phyloP scores from a whole-genome alignment of 2,888 invertebrate species.

The Diabrotica balteata region DNA sequence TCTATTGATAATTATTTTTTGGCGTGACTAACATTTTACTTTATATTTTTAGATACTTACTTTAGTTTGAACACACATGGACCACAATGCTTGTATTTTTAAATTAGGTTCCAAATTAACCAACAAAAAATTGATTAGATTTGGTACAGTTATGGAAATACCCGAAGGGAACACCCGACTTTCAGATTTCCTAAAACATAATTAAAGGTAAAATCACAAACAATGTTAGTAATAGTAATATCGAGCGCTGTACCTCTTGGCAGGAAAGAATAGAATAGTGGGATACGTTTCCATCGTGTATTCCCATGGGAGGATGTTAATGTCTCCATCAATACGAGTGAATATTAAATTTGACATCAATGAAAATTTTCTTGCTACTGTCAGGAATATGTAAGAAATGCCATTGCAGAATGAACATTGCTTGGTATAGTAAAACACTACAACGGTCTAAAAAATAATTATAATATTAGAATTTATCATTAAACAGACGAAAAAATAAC shows the following conservation, averaged over 20 bases:
- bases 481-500: not conserved
- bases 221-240: conserved; percentile 6
- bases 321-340: conserved; percentile 79
- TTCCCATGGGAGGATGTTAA: conserved; percentile 88
- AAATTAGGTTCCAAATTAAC: conserved; percentile 69
- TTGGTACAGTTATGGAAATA: conserved; percentile 69
- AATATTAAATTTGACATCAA: conserved; percentile 65
- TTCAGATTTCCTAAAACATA: conserved; percentile 69
- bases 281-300: conserved; percentile 82
- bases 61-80: conserved; percentile 63
- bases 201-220: not conserved
- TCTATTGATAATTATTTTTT: not conserved
- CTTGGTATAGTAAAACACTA: conserved; percentile 80
- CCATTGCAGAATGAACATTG: conserved; percentile 80
- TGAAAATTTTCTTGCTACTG: conserved; percentile 69
- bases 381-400: conserved; percentile 72
- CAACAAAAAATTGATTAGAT: conserved; percentile 75
- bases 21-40: too few species aligned
- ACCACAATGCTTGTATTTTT: conserved; percentile 65
- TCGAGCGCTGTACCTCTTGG: conserved; percentile 64
- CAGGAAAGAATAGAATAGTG: conserved; percentile 80
- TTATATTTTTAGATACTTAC: conserved; percentile 48
- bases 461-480: too few species aligned
- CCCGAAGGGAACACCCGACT: conserved; percentile 72
- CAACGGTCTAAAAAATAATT: conserved; percentile 68